phyloP scores from a whole-genome alignment of 1,140 invertebrate genomes.

The Diachasma alloeum region DNA sequence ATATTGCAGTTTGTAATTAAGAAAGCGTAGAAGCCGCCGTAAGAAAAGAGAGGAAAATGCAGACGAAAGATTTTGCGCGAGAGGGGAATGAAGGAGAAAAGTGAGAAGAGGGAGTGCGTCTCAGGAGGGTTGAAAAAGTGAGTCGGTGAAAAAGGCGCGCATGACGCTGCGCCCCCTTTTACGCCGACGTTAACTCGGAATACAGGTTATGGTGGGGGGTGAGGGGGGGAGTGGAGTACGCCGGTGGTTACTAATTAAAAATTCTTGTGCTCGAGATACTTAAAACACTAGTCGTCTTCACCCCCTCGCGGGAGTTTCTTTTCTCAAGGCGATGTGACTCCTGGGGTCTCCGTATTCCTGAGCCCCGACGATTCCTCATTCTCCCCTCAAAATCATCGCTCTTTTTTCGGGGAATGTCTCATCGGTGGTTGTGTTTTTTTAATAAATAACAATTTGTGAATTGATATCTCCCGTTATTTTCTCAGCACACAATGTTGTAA shows the following conservation, averaged over 20 bases:
- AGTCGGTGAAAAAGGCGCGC: constrained; percentile 61
- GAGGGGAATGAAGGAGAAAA: constrained; percentile 1
- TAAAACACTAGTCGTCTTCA: constrained; percentile 39
- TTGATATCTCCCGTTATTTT: too few relatives aligned
- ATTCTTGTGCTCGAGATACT: constrained; percentile 55
- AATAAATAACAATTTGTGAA: too few relatives aligned
- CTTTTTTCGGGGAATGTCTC: too few relatives aligned
- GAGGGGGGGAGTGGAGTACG: constrained; percentile 27
- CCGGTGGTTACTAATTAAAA: constrained; percentile 60
- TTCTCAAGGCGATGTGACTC: neutral
- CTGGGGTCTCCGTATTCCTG: neutral
- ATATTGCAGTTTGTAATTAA: constrained; percentile 65
- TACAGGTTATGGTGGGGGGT: constrained; percentile 42
- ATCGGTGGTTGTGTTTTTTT: too few relatives aligned
- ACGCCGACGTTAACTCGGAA: constrained; percentile 26
- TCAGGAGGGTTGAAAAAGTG: constrained; percentile 60
- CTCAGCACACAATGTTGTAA: too few relatives aligned
- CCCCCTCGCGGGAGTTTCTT: constrained; percentile 31
- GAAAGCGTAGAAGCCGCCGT: constrained; percentile 57
- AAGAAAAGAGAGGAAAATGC: neutral
- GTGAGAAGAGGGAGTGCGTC: constrained; percentile 25
- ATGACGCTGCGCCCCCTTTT: constrained; percentile 61
- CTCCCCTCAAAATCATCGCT: too few relatives aligned
- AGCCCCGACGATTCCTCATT: too few relatives aligned
- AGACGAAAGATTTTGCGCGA: constrained; percentile 10